A percentile compares a stretch with the other conserved stretches of the same genome.
phyloP scores from a whole-genome alignment of 2,113 vertebrate genomes.

The Lichenostomus cassidix region DNA sequence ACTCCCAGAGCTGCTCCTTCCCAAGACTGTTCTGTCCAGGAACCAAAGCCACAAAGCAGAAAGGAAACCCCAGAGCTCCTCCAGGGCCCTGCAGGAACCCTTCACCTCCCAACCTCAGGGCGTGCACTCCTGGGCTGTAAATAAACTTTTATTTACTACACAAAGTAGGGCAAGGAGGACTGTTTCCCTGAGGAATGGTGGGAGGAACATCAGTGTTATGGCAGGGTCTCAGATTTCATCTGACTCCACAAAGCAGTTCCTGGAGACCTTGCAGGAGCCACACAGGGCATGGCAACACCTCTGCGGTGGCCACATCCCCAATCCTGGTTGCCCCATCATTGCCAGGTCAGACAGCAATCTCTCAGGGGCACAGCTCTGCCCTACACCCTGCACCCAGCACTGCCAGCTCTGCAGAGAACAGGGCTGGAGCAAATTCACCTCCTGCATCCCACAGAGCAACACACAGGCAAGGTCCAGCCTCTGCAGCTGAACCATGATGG shows the following conservation, averaged over 20 bases:
- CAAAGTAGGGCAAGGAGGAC: slow-evolving; percentile 15
- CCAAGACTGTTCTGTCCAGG: neutral
- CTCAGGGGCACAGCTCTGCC: neutral
- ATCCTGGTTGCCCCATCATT: neutral
- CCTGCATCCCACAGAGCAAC: neutral
- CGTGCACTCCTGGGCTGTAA: neutral
- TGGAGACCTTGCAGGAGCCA: neutral
- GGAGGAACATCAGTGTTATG: neutral
- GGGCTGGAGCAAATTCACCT: neutral
- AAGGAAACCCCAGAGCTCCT: slow-evolving; percentile 21
- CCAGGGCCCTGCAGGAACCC: neutral
- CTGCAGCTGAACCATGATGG: neutral
- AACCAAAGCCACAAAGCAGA: neutral
- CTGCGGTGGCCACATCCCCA: neutral
- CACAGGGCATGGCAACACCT: neutral
- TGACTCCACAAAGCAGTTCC: neutral
- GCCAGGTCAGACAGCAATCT: neutral
- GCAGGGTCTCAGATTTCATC: neutral
- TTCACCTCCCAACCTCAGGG: slow-evolving; percentile 14
- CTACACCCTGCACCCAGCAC: neutral
- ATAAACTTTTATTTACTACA: slow-evolving; percentile 45
- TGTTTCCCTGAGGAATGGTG: neutral
- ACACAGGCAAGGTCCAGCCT: accelerated
- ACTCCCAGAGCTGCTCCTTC: neutral
- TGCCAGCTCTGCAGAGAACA: neutral